These are phyloP conservation scores for Aegypius monachus DNA, from an alignment of 2,113 vertebrate species.

Conservation along the genomic window DNA sequence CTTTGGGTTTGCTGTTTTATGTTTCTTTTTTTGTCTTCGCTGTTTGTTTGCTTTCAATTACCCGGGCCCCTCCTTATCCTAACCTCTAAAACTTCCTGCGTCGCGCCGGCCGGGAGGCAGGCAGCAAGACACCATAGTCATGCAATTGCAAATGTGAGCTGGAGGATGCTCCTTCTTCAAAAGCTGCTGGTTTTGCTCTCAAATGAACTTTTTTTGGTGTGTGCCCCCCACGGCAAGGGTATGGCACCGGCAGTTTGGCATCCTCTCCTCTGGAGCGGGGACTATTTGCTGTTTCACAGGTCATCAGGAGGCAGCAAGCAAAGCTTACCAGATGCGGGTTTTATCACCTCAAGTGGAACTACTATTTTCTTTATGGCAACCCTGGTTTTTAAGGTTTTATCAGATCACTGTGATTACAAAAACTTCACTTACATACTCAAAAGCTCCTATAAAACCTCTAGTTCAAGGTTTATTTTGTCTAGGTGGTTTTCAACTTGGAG, in stretches of 20 bases:
- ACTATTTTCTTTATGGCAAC: slow-evolving; percentile 3
- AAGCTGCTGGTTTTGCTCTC: background rate
- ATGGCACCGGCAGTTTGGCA: background rate
- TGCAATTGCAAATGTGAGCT: background rate
- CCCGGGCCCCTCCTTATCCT: background rate
- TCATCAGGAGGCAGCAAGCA: slow-evolving; percentile 1
- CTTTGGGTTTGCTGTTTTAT: slow-evolving; percentile 44
- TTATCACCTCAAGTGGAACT: slow-evolving; percentile 33
- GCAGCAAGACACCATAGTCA: background rate
- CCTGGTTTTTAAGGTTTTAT: slow-evolving; percentile 19
- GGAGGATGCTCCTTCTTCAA: background rate
- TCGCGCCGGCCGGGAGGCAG: fast-evolving
- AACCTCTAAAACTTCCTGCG: background rate
- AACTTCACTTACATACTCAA: slow-evolving; percentile 27
- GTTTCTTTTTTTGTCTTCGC: slow-evolving; percentile 36
- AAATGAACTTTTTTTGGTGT: background rate
- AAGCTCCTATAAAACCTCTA: slow-evolving; percentile 25
- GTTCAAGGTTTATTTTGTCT: slow-evolving; percentile 51
- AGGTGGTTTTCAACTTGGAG: slow-evolving; percentile 37
- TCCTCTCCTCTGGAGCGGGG: background rate
- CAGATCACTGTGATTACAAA: slow-evolving; percentile 39
- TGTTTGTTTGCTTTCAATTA: slow-evolving; percentile 59
- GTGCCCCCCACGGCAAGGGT: fast-evolving
- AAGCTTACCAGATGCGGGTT: slow-evolving; percentile 30
- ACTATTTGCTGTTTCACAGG: background rate